Evolutionary conservation across 2,797 vertebrate genomes (phyloP), one percentile per base, ranked within the genome.

Genomic region (Sebastolobus alascanus): DNA sequence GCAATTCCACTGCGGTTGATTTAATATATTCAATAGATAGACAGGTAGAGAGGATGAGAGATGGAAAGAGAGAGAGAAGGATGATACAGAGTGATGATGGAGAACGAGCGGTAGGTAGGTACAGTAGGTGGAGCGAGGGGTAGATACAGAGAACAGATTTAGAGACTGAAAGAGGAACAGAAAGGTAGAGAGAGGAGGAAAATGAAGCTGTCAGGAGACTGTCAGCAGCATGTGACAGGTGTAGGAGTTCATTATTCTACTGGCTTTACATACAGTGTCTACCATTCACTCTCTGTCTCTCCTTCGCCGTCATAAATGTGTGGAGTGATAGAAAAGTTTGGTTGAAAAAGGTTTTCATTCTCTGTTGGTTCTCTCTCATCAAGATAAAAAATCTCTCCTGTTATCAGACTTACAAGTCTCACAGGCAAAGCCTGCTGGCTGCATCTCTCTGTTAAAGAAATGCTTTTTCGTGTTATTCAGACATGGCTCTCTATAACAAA

Each of bases 231-330:
- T 74, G 68, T 77, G 80, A 79, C 84, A 85, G 73, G 13, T 78
- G 76, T 25, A 77, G 77, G 54, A 86, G 77, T 80, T 84, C 43
- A 87, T 88, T 87, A 80, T 79, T 77, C 73, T 22, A 25, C 70
- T 18, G 43, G 6, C 68, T 83, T 65, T 50, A 46, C 63, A 79
- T 73, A 56, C 29, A 67, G 14, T 31, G n/a, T 67, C 76, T 50
- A 18, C 31, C 66, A 35, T 38, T 75, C 68, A 50, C 68, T 25
- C 8, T 25, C 60, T 18, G 18, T 63, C 46, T 78, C 63, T 74
- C 25, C 31, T 55, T 58, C 20, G 12, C 29, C 1, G 4, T 27
- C 58, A 66, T 33, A 37, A 66, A 38, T 63, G 13, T 31, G 65
- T 75, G 85, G 22, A 2, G 8, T 64, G 43, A 63, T 10, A 1